phyloP scores from a whole-genome alignment of 1,140 invertebrate genomes.

The Lysiphlebus fabarum region DNA sequence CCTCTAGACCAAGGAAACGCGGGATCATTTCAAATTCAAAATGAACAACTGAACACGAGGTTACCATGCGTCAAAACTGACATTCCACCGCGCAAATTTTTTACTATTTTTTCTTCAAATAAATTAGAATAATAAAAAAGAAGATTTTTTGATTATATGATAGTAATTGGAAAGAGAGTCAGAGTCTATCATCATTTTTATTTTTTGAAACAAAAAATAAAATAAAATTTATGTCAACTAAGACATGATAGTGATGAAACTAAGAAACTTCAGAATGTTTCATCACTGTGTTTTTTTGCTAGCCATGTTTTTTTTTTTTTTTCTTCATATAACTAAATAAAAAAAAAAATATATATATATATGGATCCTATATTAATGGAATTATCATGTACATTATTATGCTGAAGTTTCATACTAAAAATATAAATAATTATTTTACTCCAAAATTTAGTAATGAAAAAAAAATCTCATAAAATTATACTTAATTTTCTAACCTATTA shows the following conservation, averaged over 20 bases:
- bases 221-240: constrained; percentile 10
- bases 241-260: background rate
- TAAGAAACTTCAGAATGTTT: background rate
- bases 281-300: too few species aligned
- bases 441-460: too few species aligned
- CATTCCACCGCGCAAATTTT: constrained; percentile 36
- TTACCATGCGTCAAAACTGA: constrained; percentile 58
- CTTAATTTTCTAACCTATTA: too few species aligned
- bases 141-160: background rate
- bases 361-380: too few species aligned
- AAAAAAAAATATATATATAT: too few species aligned
- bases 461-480: too few species aligned
- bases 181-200: background rate
- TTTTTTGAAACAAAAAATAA: background rate
- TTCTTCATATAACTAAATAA: too few species aligned
- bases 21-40: constrained; percentile 57
- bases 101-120: constrained; percentile 1
- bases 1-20: constrained; percentile 51
- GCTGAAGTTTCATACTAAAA: too few species aligned
- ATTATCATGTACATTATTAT: too few species aligned
- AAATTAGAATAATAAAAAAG: background rate
- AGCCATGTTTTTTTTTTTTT: too few species aligned
- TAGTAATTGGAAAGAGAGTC: constrained; percentile 4
- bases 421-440: too few species aligned
- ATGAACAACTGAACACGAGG: constrained; percentile 57